These are phyloP conservation scores for Galendromus occidentalis DNA, from an alignment of 1,140 invertebrate species.

Conservation along the genomic window DNA sequence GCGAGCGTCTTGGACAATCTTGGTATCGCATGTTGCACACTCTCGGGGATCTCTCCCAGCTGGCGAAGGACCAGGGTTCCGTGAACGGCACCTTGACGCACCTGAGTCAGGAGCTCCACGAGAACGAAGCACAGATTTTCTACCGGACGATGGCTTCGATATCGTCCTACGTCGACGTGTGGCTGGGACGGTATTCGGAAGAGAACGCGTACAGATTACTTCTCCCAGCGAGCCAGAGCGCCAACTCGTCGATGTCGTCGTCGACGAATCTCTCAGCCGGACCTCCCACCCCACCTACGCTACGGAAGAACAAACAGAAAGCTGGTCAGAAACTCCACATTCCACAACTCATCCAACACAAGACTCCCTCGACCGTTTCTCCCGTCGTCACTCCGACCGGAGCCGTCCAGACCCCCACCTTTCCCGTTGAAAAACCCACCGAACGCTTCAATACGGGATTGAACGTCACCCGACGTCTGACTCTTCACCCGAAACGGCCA, in stretches of 20 bases:
- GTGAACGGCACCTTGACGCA: slow-evolving; percentile 7
- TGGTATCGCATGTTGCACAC: slow-evolving; percentile 86
- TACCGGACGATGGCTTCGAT: slow-evolving; percentile 79
- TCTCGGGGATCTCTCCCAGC: slow-evolving; percentile 76
- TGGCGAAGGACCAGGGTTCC: slow-evolving; percentile 26
- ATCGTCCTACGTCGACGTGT: slow-evolving; percentile 59
- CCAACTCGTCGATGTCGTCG: neutral
- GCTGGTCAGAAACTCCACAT: slow-evolving; percentile 1
- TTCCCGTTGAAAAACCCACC: neutral
- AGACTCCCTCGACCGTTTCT: slow-evolving; percentile 15
- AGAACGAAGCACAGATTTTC: slow-evolving; percentile 52
- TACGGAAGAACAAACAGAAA: neutral
- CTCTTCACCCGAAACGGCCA: slow-evolving; percentile 36
- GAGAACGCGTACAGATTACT: neutral
- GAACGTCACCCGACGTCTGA: slow-evolving; percentile 6
- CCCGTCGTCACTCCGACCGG: slow-evolving; percentile 18
- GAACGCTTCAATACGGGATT: neutral
- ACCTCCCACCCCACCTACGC: neutral
- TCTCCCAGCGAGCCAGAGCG: neutral
- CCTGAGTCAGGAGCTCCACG: neutral
- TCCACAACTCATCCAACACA: slow-evolving; percentile 15
- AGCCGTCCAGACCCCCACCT: slow-evolving; percentile 13
- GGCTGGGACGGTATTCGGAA: neutral
- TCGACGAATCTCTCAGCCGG: neutral
- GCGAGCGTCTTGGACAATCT: slow-evolving; percentile 71